Conservation (phyloP, 2,888 invertebrate genomes). For the Calliscelio sp. region DNA sequence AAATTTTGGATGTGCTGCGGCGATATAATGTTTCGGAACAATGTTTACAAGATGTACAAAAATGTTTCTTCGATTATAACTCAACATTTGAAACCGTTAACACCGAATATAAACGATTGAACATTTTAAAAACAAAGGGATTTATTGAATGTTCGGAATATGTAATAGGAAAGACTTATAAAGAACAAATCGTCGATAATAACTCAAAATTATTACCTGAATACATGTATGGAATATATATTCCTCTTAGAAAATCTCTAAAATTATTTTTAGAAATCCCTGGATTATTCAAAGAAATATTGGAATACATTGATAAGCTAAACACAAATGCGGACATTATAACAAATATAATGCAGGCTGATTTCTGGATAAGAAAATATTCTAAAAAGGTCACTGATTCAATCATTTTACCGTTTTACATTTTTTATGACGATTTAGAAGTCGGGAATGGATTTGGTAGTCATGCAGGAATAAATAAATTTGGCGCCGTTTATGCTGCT, state of each 20-base stretch:
- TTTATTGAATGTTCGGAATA: conserved; percentile 12
- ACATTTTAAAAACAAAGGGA: conserved; percentile 15
- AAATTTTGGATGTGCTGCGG: conserved; percentile 3
- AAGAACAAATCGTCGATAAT: background rate
- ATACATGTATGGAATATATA: background rate
- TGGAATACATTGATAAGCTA: conserved; percentile 8
- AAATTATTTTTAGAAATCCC: conserved; percentile 29
- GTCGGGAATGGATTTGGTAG: no score
- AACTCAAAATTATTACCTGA: background rate
- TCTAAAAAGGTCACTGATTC: no score
- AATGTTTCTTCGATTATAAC: background rate
- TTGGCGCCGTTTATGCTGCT: no score
- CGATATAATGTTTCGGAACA: conserved; percentile 6
- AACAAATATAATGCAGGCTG: conserved; percentile 22
- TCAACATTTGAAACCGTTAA: background rate
- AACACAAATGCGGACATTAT: background rate
- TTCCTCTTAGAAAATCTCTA: conserved; percentile 5
- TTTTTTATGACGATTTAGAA: no score
- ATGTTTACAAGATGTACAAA: conserved; percentile 11
- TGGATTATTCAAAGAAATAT: conserved; percentile 14
- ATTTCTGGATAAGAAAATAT: conserved; percentile 18
- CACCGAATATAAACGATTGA: conserved; percentile 14
- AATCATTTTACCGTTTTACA: no score
- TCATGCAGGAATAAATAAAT: no score
- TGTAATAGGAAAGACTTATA: background rate